Conservation (phyloP, 2,888 invertebrate genomes). For the Druceiella hillmani region DNA sequence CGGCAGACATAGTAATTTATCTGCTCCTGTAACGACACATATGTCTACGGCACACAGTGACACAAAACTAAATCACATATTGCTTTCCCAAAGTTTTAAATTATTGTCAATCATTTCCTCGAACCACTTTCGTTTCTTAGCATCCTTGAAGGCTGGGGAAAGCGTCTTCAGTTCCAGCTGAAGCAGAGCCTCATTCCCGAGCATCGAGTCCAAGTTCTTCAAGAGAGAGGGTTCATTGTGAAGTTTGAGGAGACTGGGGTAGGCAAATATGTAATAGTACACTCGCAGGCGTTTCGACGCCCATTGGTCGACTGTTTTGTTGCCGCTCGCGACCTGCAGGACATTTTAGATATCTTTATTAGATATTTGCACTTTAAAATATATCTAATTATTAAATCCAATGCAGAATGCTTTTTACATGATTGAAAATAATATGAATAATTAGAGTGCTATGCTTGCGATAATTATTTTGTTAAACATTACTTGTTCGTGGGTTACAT, state of each 20-base stretch:
- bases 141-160: constrained; percentile 72
- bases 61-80: constrained; percentile 60
- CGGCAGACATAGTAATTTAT: no score
- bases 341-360: no score
- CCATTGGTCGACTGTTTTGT: constrained; percentile 73
- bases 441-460: no score
- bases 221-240: constrained; percentile 73
- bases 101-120: constrained; percentile 86
- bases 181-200: constrained; percentile 78
- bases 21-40: no score
- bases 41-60: no score
- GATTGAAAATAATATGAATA: no score
- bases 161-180: constrained; percentile 77
- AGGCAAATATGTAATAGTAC: constrained; percentile 76
- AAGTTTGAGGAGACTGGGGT: constrained; percentile 72
- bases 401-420: no score
- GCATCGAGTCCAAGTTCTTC: constrained; percentile 62
- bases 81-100: constrained; percentile 85
- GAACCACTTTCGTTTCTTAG: constrained; percentile 73
- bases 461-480: no score
- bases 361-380: no score
- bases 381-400: no score
- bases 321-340: constrained; percentile 66
- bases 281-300: constrained; percentile 64
- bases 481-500: no score